phyloP scores from a whole-genome alignment of 2,113 vertebrate species.

The Mesocricetus auratus region DNA sequence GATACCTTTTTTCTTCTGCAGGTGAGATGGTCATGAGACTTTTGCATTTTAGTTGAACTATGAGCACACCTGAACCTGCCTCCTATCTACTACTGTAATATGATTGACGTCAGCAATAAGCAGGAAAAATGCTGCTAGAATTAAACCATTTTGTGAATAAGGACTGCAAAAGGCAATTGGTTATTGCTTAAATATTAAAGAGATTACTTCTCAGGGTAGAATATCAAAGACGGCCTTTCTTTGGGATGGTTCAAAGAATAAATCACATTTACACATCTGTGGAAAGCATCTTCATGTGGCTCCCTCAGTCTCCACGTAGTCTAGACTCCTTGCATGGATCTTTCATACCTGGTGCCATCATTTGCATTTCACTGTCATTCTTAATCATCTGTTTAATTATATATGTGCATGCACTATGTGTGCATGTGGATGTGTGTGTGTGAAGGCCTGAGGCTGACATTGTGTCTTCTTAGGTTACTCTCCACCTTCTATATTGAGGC shows the following conservation, averaged over 20 bases:
- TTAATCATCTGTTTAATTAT: neutral
- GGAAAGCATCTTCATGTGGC: neutral
- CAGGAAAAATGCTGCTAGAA: neutral
- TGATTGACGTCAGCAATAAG: neutral
- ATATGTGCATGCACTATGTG: neutral
- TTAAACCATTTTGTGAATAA: neutral
- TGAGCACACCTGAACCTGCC: neutral
- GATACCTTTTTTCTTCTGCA: neutral
- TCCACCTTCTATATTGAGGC: neutral
- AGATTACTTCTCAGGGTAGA: neutral
- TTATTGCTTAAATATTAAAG: neutral
- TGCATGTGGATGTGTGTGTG: neutral
- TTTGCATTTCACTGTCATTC: too few species aligned
- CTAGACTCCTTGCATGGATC: neutral
- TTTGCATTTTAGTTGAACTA: neutral
- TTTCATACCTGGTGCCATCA: neutral
- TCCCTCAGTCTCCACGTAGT: neutral
- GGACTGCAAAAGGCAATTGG: neutral
- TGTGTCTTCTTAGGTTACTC: neutral
- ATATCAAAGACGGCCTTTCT: neutral
- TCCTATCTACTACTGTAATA: accelerated
- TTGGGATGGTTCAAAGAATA: neutral
- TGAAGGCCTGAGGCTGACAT: neutral
- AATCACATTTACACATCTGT: neutral
- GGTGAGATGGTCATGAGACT: neutral